A percentile compares a stretch with the other conserved stretches of the same genome.
Conservation (phyloP, 92 coral and sea anemone genomes). For the Phenganax stokvisi region DNA sequence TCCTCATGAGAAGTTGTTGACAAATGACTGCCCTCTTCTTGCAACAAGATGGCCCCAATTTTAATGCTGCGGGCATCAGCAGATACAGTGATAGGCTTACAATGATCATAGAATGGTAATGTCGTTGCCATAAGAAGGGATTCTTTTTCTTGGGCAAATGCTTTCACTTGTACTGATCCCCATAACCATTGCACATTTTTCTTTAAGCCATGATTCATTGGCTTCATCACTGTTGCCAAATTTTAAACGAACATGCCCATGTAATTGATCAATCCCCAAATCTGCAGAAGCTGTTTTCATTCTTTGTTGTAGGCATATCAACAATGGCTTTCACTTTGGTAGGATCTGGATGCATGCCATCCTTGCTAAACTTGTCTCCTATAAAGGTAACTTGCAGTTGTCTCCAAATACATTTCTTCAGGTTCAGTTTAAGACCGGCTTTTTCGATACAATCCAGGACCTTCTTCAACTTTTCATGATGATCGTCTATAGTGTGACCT, state of each 20-base stretch:
- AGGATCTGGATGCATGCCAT: conserved; percentile 28
- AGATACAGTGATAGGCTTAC: conserved; percentile 14
- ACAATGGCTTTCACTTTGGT: conserved; percentile 32
- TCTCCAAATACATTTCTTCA: conserved; percentile 28
- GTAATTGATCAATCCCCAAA: conserved; percentile 45
- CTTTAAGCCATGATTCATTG: conserved; percentile 42
- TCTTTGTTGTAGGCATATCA: conserved; percentile 34
- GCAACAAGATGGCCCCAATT: conserved; percentile 41
- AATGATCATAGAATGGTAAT: background rate
- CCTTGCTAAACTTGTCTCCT: conserved; percentile 19
- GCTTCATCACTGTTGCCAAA: conserved; percentile 39
- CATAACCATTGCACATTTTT: conserved; percentile 38
- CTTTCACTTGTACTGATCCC: conserved; percentile 27
- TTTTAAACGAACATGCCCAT: conserved; percentile 34
- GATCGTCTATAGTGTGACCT: conserved; percentile 31
- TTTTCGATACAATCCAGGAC: conserved; percentile 1
- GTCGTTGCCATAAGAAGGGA: background rate
- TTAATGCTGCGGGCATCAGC: conserved; percentile 53
- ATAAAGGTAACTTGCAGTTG: conserved; percentile 10
- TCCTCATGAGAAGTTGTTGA: conserved; percentile 55
- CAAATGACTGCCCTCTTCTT: conserved; percentile 30
- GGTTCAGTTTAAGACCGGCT: conserved; percentile 27
- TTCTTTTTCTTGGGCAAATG: background rate
- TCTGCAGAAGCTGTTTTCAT: conserved; percentile 28
- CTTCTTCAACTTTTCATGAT: conserved; percentile 26